phyloP scores from a whole-genome alignment of 2,113 vertebrate genomes.

The Mugil cephalus region DNA sequence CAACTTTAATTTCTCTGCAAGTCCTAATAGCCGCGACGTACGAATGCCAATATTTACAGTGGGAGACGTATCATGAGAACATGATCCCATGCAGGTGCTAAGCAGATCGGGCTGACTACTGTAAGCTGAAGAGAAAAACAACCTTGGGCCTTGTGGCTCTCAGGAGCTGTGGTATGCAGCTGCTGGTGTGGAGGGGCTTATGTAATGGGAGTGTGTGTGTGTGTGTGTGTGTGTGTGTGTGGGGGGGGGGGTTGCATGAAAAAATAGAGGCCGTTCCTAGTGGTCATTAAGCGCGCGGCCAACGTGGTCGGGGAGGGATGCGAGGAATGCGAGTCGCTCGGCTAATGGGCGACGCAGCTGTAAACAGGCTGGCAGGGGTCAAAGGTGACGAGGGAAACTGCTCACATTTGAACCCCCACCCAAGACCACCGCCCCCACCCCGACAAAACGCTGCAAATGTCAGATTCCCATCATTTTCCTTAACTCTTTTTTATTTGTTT shows the following conservation, averaged over 20 bases:
- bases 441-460: constrained; percentile 54
- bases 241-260: constrained; percentile 14
- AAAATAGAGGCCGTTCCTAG: constrained; percentile 51
- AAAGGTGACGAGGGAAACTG: constrained; percentile 59
- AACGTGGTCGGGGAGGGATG: constrained; percentile 60
- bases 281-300: constrained; percentile 58
- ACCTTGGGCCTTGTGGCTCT: constrained; percentile 38
- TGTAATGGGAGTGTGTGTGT: too few species aligned
- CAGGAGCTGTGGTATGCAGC: constrained; percentile 56
- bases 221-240: too few species aligned
- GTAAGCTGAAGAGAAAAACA: constrained; percentile 57
- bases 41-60: constrained; percentile 5
- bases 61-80: neutral
- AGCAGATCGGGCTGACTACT: constrained; percentile 42
- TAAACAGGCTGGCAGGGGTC: constrained; percentile 66
- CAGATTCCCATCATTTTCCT: constrained; percentile 62
- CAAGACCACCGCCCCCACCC: too few species aligned
- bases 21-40: too few species aligned
- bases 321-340: constrained; percentile 66
- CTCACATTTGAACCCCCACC: constrained; percentile 58
- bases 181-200: constrained; percentile 55
- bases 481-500: neutral
- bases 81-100: constrained; percentile 16
- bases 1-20: neutral
- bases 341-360: constrained; percentile 67